A percentile compares a stretch with the other conserved stretches of the same genome.
Evolutionary conservation across 2,797 vertebrate genomes (phyloP).

Genomic region (Neosalanx taihuensis): DNA sequence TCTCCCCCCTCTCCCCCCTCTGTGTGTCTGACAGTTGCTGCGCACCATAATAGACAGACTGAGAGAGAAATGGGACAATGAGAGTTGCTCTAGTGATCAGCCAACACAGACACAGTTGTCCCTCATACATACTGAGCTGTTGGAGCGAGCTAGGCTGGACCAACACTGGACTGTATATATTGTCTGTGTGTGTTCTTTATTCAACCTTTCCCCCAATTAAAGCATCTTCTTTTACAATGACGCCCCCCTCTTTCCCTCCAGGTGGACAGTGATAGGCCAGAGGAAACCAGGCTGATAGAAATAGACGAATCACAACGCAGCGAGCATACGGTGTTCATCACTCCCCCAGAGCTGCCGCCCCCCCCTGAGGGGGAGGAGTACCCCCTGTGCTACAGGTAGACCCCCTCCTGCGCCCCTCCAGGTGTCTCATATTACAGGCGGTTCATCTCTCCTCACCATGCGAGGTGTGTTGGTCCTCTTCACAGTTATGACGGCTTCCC

Average conservation of each 20-base stretch:
- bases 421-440: not conserved
- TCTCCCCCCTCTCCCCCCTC: too few relatives aligned
- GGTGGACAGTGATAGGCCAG: slow-evolving; percentile 85
- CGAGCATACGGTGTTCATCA: slow-evolving; percentile 98
- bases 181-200: too few relatives aligned
- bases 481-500: slow-evolving; percentile 93
- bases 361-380: slow-evolving; percentile 89
- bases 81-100: slow-evolving; percentile 5
- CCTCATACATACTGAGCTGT: not conserved
- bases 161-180: not conserved
- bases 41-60: not conserved
- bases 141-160: not conserved
- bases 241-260: slow-evolving; percentile 52
- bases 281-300: slow-evolving; percentile 90
- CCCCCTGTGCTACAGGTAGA: slow-evolving; percentile 89
- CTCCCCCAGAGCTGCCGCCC: slow-evolving; percentile 90
- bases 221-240: not conserved
- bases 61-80: not conserved
- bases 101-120: slow-evolving; percentile 3
- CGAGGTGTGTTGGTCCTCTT: not conserved
- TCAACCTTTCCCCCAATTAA: not conserved
- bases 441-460: not conserved
- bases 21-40: not conserved
- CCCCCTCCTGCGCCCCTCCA: not conserved
- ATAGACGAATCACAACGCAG: slow-evolving; percentile 94